Conservation (phyloP, 2,797 vertebrate genomes). For the Coendou prehensilis region DNA sequence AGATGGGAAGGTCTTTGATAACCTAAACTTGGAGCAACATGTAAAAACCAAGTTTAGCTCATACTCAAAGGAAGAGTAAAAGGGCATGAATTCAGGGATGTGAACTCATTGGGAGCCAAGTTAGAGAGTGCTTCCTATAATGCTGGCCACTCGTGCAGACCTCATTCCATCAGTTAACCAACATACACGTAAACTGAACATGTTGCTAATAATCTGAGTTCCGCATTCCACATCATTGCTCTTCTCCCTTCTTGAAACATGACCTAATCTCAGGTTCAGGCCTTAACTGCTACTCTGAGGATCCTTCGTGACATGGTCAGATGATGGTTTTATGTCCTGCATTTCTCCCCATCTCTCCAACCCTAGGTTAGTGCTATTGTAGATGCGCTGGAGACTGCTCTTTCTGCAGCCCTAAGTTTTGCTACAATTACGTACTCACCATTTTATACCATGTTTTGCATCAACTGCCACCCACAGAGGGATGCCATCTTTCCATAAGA, state of each 20-base stretch:
- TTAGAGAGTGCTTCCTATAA: neutral
- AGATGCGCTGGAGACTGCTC: neutral
- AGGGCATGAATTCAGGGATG: neutral
- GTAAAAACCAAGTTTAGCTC: neutral
- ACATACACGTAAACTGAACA: neutral
- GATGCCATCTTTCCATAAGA: neutral
- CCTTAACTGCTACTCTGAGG: neutral
- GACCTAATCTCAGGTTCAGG: neutral
- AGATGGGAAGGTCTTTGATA: neutral
- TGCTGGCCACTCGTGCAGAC: neutral
- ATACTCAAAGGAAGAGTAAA: neutral
- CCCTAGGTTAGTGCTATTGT: neutral
- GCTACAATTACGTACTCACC: neutral
- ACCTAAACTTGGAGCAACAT: neutral
- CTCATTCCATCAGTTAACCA: neutral
- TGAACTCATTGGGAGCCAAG: neutral
- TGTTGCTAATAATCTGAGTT: neutral
- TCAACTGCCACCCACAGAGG: neutral
- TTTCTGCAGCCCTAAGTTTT: neutral
- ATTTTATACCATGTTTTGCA: neutral
- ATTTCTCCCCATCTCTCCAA: fast-evolving
- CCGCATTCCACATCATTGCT: neutral
- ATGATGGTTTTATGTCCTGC: neutral
- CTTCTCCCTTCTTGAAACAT: neutral
- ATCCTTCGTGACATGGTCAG: neutral